Percentiles rank a stretch among this genome's conserved stretches.
Conservation (phyloP, 1,140 invertebrate species). For the Ceratosolen fusciceps region DNA sequence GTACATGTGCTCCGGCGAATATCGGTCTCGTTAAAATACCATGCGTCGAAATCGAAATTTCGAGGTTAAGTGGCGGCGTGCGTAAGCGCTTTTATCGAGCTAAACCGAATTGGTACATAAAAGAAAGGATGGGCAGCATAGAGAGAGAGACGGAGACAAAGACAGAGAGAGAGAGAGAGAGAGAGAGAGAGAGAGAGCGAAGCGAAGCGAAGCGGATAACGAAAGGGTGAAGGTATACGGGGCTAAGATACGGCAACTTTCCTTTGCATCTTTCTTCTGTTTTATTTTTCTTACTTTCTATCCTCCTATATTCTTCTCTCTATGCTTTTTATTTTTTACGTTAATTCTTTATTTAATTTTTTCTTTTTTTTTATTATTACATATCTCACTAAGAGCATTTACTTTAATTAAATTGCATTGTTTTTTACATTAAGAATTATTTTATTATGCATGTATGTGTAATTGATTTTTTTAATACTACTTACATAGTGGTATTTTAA, state of each 20-base stretch:
- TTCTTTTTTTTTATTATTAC: not conserved
- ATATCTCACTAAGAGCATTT: conserved; percentile 16
- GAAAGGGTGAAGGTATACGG: not conserved
- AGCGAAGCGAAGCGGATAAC: not conserved
- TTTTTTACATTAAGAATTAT: not conserved
- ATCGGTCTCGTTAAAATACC: conserved; percentile 72
- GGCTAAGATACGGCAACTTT: conserved; percentile 37
- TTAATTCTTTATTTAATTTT: not conserved
- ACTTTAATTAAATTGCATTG: conserved; percentile 25
- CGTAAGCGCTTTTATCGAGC: conserved; percentile 22
- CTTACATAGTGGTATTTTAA: too few species aligned
- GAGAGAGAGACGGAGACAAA: conserved; percentile 28
- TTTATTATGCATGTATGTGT: not conserved
- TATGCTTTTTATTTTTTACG: conserved; percentile 26
- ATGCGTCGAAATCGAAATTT: conserved; percentile 71
- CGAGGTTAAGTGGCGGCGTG: conserved; percentile 62
- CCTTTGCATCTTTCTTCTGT: conserved; percentile 41
- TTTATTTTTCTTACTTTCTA: conserved; percentile 23
- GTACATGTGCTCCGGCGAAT: conserved; percentile 16
- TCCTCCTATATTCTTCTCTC: not conserved
- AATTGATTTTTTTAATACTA: not conserved
- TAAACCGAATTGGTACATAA: conserved; percentile 1
- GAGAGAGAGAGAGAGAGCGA: conserved; percentile 28
- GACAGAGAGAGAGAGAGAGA: not conserved
- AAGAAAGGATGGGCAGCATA: too few species aligned